Percentiles rank a stretch among this genome's conserved stretches.
phyloP scores from a whole-genome alignment of 1,140 invertebrate species.

The Phymastichus coffea region DNA sequence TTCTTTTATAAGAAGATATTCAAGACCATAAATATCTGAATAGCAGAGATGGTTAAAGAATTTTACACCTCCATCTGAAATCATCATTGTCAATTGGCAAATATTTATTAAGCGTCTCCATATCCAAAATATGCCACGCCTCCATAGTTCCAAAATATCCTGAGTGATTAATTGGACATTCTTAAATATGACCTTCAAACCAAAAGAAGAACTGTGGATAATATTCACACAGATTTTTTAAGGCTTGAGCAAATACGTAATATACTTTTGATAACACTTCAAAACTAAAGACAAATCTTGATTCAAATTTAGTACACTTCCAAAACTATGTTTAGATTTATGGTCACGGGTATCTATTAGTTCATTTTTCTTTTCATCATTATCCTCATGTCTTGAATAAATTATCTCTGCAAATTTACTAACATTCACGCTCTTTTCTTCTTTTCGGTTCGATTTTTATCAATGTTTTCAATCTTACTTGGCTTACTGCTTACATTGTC shows the following conservation, averaged over 20 bases:
- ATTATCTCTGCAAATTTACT: too few relatives aligned
- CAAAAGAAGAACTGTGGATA: slow-evolving; percentile 27
- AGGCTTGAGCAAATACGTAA: slow-evolving; percentile 16
- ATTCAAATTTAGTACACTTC: too few relatives aligned
- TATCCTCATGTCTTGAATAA: too few relatives aligned
- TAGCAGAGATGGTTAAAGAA: slow-evolving; percentile 28
- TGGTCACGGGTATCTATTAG: too few relatives aligned
- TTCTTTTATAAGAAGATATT: slow-evolving; percentile 31
- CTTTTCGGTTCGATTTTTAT: too few relatives aligned
- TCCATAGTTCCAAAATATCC: slow-evolving; percentile 35
- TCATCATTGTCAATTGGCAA: slow-evolving; percentile 32
- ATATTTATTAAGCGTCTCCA: slow-evolving; percentile 32
- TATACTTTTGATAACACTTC: slow-evolving; percentile 32
- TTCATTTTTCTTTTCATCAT: too few relatives aligned
- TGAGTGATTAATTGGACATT: slow-evolving; percentile 26
- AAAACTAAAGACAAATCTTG: too few relatives aligned
- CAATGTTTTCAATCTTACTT: too few relatives aligned
- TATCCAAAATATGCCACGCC: slow-evolving; percentile 29
- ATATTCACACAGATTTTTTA: slow-evolving; percentile 18
- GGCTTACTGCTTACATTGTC: too few relatives aligned
- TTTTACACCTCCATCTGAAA: slow-evolving; percentile 37
- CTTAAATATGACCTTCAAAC: slow-evolving; percentile 23
- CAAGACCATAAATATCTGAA: slow-evolving; percentile 32
- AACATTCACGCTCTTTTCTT: too few relatives aligned
- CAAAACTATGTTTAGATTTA: too few relatives aligned